A percentile compares a stretch with the other conserved stretches of the same genome.
Conservation (phyloP, 2,888 invertebrate species). For the Geophilus truncorum region DNA sequence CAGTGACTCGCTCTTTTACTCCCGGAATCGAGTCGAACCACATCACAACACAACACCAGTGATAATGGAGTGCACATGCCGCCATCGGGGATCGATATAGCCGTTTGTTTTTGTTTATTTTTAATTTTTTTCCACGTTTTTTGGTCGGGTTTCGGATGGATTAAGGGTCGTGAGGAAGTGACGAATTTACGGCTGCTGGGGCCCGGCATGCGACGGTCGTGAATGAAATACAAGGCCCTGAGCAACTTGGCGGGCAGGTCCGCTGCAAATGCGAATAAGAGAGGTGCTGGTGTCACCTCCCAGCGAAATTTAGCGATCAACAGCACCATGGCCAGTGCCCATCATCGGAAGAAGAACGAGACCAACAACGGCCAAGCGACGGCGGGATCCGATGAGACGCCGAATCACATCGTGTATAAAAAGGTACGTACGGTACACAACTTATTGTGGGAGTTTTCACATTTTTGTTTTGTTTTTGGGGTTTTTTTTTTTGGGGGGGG, state of each 20-base stretch:
- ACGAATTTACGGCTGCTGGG: not conserved
- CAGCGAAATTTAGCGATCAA: not conserved
- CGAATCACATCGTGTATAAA: conserved; percentile 81
- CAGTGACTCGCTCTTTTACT: not conserved
- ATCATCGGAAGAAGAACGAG: conserved; percentile 12
- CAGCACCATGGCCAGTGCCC: conserved; percentile 31
- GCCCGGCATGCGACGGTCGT: conserved; percentile 2
- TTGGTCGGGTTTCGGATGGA: not conserved
- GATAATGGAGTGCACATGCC: too few relatives aligned
- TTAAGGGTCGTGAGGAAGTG: not conserved
- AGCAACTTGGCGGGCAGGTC: not conserved
- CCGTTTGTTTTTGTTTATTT: not conserved
- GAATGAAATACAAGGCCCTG: conserved; percentile 37
- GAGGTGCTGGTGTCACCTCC: conserved; percentile 29
- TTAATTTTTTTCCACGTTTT: too few relatives aligned
- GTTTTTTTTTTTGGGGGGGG: too few relatives aligned
- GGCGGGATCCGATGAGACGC: conserved; percentile 56
- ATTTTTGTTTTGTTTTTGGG: too few relatives aligned
- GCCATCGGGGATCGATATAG: too few relatives aligned
- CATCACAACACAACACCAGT: not conserved
- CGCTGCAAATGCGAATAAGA: conserved; percentile 9
- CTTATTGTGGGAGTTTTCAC: too few relatives aligned
- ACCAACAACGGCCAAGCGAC: conserved; percentile 34
- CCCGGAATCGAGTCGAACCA: not conserved
- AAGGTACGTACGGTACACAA: too few relatives aligned